A percentile compares a stretch with the other conserved stretches of the same genome.
Evolutionary conservation across 2,113 vertebrate species (phyloP).

Genomic region (Forbesichthys agassizii): DNA sequence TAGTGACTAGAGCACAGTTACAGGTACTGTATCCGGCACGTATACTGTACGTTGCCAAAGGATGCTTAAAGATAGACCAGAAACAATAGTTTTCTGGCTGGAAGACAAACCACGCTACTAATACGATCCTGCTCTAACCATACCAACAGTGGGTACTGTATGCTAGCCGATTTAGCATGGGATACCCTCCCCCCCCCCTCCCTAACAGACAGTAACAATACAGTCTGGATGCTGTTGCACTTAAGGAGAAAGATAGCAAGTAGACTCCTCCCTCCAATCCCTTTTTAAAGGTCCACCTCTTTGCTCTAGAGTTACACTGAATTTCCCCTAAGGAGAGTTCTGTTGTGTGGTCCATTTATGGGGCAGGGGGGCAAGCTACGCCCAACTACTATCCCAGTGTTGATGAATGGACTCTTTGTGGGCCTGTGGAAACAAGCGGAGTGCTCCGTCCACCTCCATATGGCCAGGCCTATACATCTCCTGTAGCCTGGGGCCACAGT

Average conservation of each 20-base stretch:
- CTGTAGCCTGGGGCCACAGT: conserved; percentile 65
- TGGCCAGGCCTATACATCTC: conserved; percentile 72
- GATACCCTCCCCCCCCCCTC: not conserved
- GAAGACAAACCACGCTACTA: too few species aligned
- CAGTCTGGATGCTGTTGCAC: conserved; percentile 36
- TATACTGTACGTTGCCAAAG: too few species aligned
- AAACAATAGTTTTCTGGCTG: too few species aligned
- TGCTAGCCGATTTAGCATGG: not conserved
- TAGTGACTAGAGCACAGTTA: too few species aligned
- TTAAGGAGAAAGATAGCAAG: conserved; percentile 44
- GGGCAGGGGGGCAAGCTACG: conserved; percentile 64
- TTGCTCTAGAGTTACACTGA: conserved; percentile 66
- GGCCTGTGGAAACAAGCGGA: conserved; percentile 74
- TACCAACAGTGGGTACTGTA: conserved; percentile 12
- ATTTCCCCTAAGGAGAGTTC: conserved; percentile 68
- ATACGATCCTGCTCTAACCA: not conserved
- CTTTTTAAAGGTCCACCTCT: conserved; percentile 52
- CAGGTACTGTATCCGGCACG: too few species aligned
- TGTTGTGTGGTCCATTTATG: conserved; percentile 75
- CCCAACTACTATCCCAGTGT: conserved; percentile 56
- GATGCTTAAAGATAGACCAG: too few species aligned
- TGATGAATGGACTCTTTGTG: conserved; percentile 78
- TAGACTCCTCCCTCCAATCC: conserved; percentile 53
- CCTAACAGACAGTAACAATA: conserved; percentile 11
- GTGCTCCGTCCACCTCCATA: conserved; percentile 76